Percentiles rank a stretch among this genome's conserved stretches.
Evolutionary conservation across 2,888 invertebrate genomes (phyloP).

Genomic region (Tenodera sinensis): DNA sequence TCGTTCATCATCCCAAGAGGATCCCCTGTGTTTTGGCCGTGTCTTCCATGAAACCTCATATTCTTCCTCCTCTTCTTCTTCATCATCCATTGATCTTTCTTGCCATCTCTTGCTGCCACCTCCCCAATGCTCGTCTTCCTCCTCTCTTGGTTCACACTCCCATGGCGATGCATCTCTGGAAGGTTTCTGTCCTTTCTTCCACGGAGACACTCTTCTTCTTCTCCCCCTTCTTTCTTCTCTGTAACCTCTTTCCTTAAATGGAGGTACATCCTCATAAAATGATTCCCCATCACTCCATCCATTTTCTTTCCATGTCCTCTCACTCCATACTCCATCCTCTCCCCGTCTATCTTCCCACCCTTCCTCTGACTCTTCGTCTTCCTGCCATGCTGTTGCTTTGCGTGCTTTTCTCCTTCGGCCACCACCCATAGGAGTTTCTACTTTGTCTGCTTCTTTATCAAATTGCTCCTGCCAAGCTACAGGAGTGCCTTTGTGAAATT

Average conservation of each 20-base stretch:
- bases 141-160: conserved; percentile 62
- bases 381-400: conserved; percentile 33
- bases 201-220: conserved; percentile 40
- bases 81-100: conserved; percentile 36
- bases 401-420: conserved; percentile 43
- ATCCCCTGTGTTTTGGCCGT: conserved; percentile 50
- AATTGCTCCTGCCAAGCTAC: conserved; percentile 46
- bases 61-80: conserved; percentile 43
- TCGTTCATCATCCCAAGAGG: conserved; percentile 50
- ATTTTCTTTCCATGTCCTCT: conserved; percentile 37
- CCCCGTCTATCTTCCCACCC: conserved; percentile 37
- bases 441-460: conserved; percentile 40
- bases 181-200: conserved; percentile 51
- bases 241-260: conserved; percentile 22
- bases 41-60: conserved; percentile 48
- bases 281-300: conserved; percentile 41
- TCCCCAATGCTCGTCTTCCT: conserved; percentile 35
- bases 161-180: conserved; percentile 76
- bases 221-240: conserved; percentile 36
- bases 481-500: conserved; percentile 49
- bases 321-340: conserved; percentile 36
- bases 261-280: conserved; percentile 37
- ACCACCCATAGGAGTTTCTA: conserved; percentile 33
- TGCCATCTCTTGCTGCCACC: conserved; percentile 38
- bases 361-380: conserved; percentile 40